Evolutionary conservation across 1,140 invertebrate species (phyloP).

Genomic region (Pseudomyrmex sp.): DNA sequence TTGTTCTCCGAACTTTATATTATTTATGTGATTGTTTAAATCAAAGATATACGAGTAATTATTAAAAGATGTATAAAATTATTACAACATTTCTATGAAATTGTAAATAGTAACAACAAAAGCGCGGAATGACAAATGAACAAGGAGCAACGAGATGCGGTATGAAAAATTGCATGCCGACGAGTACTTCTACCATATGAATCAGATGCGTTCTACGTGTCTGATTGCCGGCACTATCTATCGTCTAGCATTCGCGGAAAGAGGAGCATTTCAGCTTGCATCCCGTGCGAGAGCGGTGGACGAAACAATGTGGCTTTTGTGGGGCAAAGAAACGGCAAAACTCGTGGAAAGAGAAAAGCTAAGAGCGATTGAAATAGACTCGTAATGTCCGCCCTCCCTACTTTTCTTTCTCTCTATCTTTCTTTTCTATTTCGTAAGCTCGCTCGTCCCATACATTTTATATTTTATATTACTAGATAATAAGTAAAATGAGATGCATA

Average conservation of each 20-base stretch:
- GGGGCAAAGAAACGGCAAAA: conserved; percentile 71
- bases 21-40: neutral
- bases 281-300: conserved; percentile 60
- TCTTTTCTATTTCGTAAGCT: neutral
- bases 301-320: conserved; percentile 79
- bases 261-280: conserved; percentile 64
- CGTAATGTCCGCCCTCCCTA: conserved; percentile 57
- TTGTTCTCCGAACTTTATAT: neutral
- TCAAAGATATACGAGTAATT: neutral
- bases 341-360: conserved; percentile 73
- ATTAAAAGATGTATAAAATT: neutral
- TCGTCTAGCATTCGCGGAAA: conserved; percentile 56
- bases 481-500: conserved; percentile 11
- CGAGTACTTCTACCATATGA: conserved; percentile 51
- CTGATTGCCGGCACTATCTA: conserved; percentile 56
- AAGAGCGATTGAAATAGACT: conserved; percentile 78
- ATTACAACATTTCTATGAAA: conserved; percentile 24
- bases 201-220: conserved; percentile 36
- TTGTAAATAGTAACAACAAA: conserved; percentile 71
- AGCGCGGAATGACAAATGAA: conserved; percentile 44
- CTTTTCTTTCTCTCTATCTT: conserved; percentile 24
- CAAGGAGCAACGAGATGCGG: conserved; percentile 58
- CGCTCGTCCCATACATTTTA: conserved; percentile 4
- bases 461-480: conserved; percentile 9
- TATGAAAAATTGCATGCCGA: conserved; percentile 62